These are phyloP conservation scores for Papilio demoleus DNA, from an alignment of 2,888 invertebrate genomes.

Conservation along the genomic window DNA sequence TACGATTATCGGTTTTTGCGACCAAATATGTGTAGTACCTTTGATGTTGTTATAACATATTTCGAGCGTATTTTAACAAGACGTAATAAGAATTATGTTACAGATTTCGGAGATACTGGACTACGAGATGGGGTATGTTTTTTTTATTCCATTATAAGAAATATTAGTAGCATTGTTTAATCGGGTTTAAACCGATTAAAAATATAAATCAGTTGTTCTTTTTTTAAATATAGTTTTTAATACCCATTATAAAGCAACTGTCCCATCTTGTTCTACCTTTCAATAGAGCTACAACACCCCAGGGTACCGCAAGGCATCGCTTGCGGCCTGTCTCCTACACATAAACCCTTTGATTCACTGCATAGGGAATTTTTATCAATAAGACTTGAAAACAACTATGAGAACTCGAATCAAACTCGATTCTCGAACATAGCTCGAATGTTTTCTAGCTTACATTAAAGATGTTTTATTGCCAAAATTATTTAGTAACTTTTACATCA, in stretches of 20 bases:
- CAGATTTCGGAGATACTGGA: slow-evolving; percentile 34
- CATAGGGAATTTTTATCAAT: slow-evolving; percentile 46
- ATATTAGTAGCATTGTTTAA: too few species aligned
- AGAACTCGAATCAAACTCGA: slow-evolving; percentile 19
- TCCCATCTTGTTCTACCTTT: slow-evolving; percentile 24
- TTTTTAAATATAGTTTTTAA: slow-evolving; percentile 11
- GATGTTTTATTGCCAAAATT: not conserved
- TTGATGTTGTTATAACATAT: too few species aligned
- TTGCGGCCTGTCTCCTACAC: slow-evolving; percentile 39
- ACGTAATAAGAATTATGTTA: slow-evolving; percentile 14
- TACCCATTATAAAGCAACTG: not conserved
- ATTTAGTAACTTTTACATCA: not conserved
- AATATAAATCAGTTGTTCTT: not conserved
- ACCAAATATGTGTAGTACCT: too few species aligned
- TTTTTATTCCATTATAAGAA: too few species aligned
- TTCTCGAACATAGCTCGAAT: slow-evolving; percentile 11
- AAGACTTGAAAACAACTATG: slow-evolving; percentile 36
- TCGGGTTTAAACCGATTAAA: too few species aligned
- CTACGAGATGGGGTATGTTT: slow-evolving; percentile 36
- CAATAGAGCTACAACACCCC: slow-evolving; percentile 23
- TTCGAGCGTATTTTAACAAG: too few species aligned
- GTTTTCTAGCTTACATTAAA: not conserved
- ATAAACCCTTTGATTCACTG: slow-evolving; percentile 51
- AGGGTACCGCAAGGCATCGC: slow-evolving; percentile 21
- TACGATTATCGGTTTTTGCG: too few species aligned